phyloP scores from a whole-genome alignment of 23 tunicate species.

The Trididemnum miniatum region DNA sequence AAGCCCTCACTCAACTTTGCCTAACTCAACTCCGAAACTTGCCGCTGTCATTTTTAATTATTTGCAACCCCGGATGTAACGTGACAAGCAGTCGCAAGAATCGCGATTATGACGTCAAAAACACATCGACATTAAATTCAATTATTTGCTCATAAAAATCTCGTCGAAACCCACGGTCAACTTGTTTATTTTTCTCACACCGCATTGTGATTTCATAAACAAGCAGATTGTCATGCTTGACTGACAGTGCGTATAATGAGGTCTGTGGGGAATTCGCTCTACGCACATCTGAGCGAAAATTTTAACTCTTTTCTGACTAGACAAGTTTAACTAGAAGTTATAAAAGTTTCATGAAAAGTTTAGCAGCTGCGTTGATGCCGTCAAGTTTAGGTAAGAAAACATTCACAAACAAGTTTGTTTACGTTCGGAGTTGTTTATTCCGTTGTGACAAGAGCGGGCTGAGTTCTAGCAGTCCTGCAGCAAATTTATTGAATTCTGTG shows the following conservation, averaged over 20 bases:
- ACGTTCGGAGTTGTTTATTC: too few relatives aligned
- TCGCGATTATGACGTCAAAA: background rate
- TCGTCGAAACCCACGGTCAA: too few relatives aligned
- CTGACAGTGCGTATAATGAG: constrained; percentile 41
- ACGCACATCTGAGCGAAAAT: too few relatives aligned
- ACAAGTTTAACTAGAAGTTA: too few relatives aligned
- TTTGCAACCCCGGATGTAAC: background rate
- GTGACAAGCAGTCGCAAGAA: background rate
- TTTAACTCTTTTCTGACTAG: too few relatives aligned
- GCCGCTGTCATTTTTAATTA: constrained; percentile 14
- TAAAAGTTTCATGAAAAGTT: constrained; percentile 3
- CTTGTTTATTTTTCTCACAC: background rate
- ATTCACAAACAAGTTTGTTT: too few relatives aligned
- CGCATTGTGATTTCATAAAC: background rate
- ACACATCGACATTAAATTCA: too few relatives aligned
- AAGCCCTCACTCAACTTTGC: background rate
- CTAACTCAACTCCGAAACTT: background rate
- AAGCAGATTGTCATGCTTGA: constrained; percentile 21
- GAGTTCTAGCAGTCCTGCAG: too few relatives aligned
- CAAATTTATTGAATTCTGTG: too few relatives aligned
- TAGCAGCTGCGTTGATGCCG: constrained; percentile 7
- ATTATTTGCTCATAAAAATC: too few relatives aligned
- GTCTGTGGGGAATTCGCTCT: constrained; percentile 26
- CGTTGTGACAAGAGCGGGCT: too few relatives aligned
- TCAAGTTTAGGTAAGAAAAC: constrained; percentile 6